Conservation (phyloP, 2,113 vertebrate genomes). For the Hylia prasina region DNA sequence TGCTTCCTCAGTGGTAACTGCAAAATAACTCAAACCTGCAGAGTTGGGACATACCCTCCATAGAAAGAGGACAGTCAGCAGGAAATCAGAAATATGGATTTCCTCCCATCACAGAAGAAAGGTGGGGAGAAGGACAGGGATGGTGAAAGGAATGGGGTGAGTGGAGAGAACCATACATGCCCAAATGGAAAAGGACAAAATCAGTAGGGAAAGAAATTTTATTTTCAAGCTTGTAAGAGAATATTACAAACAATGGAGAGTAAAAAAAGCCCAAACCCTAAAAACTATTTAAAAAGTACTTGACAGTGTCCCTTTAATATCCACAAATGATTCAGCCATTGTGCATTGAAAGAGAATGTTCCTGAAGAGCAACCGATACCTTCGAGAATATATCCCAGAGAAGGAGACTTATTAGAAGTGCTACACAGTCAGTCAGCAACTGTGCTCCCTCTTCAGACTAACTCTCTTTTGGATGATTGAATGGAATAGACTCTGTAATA, state of each 20-base stretch:
- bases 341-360: slow-evolving; percentile 69
- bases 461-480: slow-evolving; percentile 14
- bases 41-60: neutral
- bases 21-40: neutral
- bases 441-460: slow-evolving; percentile 33
- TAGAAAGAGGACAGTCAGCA: neutral
- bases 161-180: slow-evolving; percentile 18
- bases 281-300: slow-evolving; percentile 80
- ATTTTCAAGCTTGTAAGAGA: slow-evolving; percentile 79
- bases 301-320: slow-evolving; percentile 75
- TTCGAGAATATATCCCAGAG: slow-evolving; percentile 40
- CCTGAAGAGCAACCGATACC: slow-evolving; percentile 57
- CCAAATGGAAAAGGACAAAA: slow-evolving; percentile 62
- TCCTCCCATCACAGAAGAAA: neutral
- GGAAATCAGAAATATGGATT: neutral
- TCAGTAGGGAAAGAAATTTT: slow-evolving; percentile 76
- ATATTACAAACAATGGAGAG: slow-evolving; percentile 78
- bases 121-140: neutral
- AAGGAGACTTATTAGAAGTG: slow-evolving; percentile 48
- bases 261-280: slow-evolving; percentile 77
- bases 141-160: neutral
- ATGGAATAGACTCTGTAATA: slow-evolving; percentile 21
- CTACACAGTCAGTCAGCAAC: slow-evolving; percentile 16
- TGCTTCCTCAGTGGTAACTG: neutral
- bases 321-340: slow-evolving; percentile 66